Evolutionary conservation across 2,797 vertebrate species (phyloP), one percentile per base, ranked within the genome.

Genomic region (Pipistrellus pipistrellus): DNA sequence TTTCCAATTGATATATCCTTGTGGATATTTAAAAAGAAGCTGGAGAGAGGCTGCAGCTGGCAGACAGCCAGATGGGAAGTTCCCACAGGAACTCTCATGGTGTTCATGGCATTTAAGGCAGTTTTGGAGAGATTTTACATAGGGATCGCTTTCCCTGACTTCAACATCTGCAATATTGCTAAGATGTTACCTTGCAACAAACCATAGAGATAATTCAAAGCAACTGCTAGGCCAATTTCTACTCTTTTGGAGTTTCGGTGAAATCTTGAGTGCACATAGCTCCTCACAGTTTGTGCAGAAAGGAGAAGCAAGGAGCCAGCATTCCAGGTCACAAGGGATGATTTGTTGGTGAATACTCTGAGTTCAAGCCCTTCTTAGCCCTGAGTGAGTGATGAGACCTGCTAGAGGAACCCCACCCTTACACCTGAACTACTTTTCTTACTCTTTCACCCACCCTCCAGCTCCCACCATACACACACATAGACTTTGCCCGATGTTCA

Each of bases 291-390:
- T 7, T 0, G n/a, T 81, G 8, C 18, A 89, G 27, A 73, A 41
- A 20, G 8, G 27, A 66, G 44, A 86, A 64, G 32, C 30, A 38
- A 32, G 8, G 3, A 51, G 3, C 14, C 12, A 20, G 5, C 27
- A 41, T 51, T 53, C 6, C 2, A 21, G 4, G 13, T 6, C 8
- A 2, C 66, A 0, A 0, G 17, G 23, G n/a, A 30, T 21, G 48
- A 6, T 35, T 90, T 25, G 4, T 12, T 4, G 57, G 73, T 46
- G 64, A 71, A 64, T 3, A 32, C 4, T 76, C 78, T 85, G 46
- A 30, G 12, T 4, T 27, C 10, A 5, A 48, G 64, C 27, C 41
- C 9, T 38, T 23, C 10, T 27, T 41, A 53, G 4, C 1, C 38
- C 73, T 32, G n/a, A 25, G 32, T 25, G 13, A 59, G 3, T 23